A percentile compares a stretch with the other conserved stretches of the same genome.
phyloP scores from a whole-genome alignment of 1,140 invertebrate genomes.

The Monomorium pharaonis region DNA sequence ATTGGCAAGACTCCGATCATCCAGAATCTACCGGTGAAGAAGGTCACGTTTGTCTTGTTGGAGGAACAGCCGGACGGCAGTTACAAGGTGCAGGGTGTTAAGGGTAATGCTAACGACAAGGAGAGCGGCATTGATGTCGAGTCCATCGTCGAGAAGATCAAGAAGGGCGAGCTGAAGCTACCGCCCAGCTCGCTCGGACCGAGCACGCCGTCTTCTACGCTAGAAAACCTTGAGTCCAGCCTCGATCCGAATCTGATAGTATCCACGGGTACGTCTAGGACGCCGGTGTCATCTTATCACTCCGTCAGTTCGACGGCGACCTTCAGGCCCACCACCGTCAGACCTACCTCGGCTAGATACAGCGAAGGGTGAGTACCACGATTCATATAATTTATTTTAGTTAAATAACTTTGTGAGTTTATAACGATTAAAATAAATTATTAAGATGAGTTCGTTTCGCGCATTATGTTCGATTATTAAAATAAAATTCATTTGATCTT shows the following conservation, averaged over 20 bases:
- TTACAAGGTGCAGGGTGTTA: slow-evolving; percentile 92
- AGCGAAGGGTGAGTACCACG: slow-evolving; percentile 61
- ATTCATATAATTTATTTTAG: neutral
- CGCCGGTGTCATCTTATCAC: slow-evolving; percentile 1
- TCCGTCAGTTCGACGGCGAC: slow-evolving; percentile 50
- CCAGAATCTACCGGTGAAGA: slow-evolving; percentile 89
- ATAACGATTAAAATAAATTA: neutral
- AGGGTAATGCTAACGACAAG: slow-evolving; percentile 88
- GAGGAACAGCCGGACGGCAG: slow-evolving; percentile 94
- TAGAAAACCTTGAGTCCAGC: slow-evolving; percentile 49
- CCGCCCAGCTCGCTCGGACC: slow-evolving; percentile 87
- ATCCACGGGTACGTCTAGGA: slow-evolving; percentile 1
- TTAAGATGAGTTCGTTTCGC: neutral
- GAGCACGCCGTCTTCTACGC: slow-evolving; percentile 21
- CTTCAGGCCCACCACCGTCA: slow-evolving; percentile 76
- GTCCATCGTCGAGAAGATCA: slow-evolving; percentile 92
- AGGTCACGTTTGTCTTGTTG: slow-evolving; percentile 93
- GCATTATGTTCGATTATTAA: neutral
- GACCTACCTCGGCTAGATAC: slow-evolving; percentile 60
- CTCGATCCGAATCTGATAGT: slow-evolving; percentile 36
- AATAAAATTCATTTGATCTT: neutral
- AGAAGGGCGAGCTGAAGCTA: slow-evolving; percentile 92
- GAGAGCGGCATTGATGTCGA: slow-evolving; percentile 90
- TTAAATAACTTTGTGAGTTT: neutral
- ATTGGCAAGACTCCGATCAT: slow-evolving; percentile 87